Evolutionary conservation across 2,113 vertebrate genomes (phyloP), one percentile per base, ranked within the genome.

Genomic region (Caranx ignobilis): DNA sequence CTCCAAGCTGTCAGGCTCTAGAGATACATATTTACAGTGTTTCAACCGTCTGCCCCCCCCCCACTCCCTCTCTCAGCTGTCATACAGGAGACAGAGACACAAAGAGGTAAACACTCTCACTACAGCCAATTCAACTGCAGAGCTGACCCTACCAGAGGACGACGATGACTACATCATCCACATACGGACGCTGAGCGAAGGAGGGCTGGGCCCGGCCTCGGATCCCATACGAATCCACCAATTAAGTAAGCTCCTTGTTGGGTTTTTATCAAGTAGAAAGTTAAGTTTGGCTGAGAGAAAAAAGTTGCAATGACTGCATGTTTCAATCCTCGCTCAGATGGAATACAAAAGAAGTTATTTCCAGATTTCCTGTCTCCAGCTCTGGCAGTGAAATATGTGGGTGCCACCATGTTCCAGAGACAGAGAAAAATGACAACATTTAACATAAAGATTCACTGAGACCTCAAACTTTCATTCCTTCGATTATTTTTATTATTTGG

Each of bases 191-290:
- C 92, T 96, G 13, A 97, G 95, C 0, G 96, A 96, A 4, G 97
- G 97, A 0, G 98, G 98, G 6, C 96, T 98, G 1, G 97, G 98
- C 21, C 92, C 94, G 0, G 94, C 96, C 50, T 98, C 97, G 0
- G 95, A 97, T 7, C 96, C 96, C 90, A 96, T 99, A 91, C 93
- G 94, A 75, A 96, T 99, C 52, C 97, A 98, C 82, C 95, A 96
- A 11, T 92, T 96, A 18, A 97, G 95, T 96, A 91, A 93, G 94
- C 26, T 39, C 1, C 6, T 19, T 59, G 32, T 61, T 60, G 3
- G 4, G 1, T 8, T 18, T 63, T 67, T 47, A 37, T 12, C 12
- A n/a, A 56, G 54, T 47, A 32, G 5, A 11, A 73, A 26, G 26
- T 61, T 21, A 11, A 19, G 21, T 35, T 65, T 54, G 18, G 15